Evolutionary conservation across 2,797 vertebrate genomes (phyloP).

Genomic region (Margarornis squamiger): DNA sequence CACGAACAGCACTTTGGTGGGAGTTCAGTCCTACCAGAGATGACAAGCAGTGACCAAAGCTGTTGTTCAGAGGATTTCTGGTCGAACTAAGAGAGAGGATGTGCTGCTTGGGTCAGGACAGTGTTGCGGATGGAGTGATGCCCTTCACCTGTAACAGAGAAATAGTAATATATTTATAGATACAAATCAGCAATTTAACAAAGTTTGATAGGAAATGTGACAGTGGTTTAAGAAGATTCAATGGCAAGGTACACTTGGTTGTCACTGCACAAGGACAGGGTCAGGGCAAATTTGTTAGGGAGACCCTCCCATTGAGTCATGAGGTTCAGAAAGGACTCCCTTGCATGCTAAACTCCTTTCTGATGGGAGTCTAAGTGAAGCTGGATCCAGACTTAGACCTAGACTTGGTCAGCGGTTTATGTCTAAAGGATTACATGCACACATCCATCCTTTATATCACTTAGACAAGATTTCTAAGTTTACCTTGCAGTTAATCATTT

Average conservation of each 20-base stretch:
- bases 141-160: neutral
- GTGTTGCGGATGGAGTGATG: neutral
- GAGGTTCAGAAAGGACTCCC: neutral
- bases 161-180: neutral
- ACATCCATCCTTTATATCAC: neutral
- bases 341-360: neutral
- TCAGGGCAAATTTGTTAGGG: neutral
- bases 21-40: neutral
- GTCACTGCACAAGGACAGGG: neutral
- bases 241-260: neutral
- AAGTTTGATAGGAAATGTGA: neutral
- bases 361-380: too few relatives aligned
- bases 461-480: neutral
- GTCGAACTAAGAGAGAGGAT: neutral
- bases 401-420: neutral
- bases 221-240: neutral
- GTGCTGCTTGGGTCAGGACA: neutral
- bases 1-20: neutral
- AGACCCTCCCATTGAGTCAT: neutral
- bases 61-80: neutral
- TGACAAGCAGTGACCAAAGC: neutral
- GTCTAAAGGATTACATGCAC: neutral
- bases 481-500: neutral
- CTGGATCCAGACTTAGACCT: neutral
- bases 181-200: neutral